Percentiles rank a stretch among this genome's conserved stretches.
Evolutionary conservation across 2,888 invertebrate species (phyloP).

Genomic region (Periphyllus acericola): DNA sequence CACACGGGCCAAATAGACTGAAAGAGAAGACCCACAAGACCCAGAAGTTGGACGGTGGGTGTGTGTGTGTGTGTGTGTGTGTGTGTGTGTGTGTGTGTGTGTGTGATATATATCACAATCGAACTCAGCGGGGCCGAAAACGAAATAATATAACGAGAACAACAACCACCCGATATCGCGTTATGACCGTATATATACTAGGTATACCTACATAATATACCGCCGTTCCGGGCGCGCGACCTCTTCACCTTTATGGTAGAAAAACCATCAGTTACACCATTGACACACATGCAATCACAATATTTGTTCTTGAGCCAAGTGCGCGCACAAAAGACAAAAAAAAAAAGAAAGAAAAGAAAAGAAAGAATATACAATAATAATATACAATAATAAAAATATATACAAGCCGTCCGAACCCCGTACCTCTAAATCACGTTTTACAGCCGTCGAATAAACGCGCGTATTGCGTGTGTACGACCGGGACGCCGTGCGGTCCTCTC

Average conservation of each 20-base stretch:
- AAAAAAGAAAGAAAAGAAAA: not conserved
- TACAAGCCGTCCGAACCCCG: conserved; percentile 4
- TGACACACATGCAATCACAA: conserved; percentile 55
- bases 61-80: not conserved
- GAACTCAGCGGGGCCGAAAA: conserved; percentile 51
- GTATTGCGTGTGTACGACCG: conserved; percentile 17
- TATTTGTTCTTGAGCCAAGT: conserved; percentile 30
- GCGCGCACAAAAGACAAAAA: conserved; percentile 10
- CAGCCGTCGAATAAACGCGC: conserved; percentile 23
- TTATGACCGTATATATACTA: not conserved
- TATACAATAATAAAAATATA: conserved; percentile 12
- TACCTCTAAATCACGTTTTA: conserved; percentile 47
- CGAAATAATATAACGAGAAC: conserved; percentile 8
- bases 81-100: not conserved
- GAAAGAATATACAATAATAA: conserved; percentile 29
- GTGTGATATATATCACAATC: conserved; percentile 36
- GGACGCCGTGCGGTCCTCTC: not conserved
- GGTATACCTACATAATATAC: not conserved
- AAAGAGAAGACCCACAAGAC: conserved; percentile 24
- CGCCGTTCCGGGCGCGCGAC: conserved; percentile 6
- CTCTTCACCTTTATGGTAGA: conserved; percentile 41
- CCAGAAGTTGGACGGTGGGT: not conserved
- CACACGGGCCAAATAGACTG: not conserved
- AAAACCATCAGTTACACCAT: conserved; percentile 50
- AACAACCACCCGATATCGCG: conserved; percentile 6